Evolutionary conservation across 2,113 vertebrate genomes (phyloP), one percentile per base, ranked within the genome.

Genomic region (Arenaria interpres): DNA sequence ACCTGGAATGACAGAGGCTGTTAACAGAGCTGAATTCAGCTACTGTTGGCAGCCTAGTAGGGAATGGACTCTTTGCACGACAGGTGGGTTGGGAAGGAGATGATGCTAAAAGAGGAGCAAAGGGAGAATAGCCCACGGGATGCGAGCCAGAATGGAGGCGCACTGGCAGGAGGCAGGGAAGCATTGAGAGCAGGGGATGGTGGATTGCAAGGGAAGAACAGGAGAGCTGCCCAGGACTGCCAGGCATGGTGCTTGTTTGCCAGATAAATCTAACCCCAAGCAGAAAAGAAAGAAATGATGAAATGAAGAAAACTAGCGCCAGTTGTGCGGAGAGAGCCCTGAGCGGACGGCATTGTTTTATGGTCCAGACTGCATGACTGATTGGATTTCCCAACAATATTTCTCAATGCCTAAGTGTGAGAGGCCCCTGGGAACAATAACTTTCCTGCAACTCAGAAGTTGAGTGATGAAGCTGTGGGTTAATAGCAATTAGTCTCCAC

Each of bases 401-500:
- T 96, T 88, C 93, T 95, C 93, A 90, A 25, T 23, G 78, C 85
- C 90, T 68, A 84, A 90, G 82, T 63, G 74, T 68, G 83, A 85
- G 95, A 89, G 71, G 39, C 95, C 89, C 94, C 90, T 3, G 57
- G 96, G 97, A 96, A 63, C 94, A 93, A 95, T 90, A 88, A 94
- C 67, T 97, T 86, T 35, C 89, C 53, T 5, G 72, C 92, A 80
- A 32, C 86, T 79, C 59, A 2, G 10, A 54, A 80, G 87, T 73
- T 83, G 95, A 95, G 93, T 73, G 96, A 96, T 53, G 76, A 54
- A 95, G 72, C 72, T 6, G 7, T 72, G 96, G 48, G 92, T 92
- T 95, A 95, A 96, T 91, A 86, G 72, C 93, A 95, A 95, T 96
- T 93, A 91, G 87, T 94, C 96, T 97, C 87, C 95, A 54, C 46